Base-by-base conservation (phyloP, 2,797 vertebrate genomes). In the Ptychobarbus kaznakovi region DNA sequence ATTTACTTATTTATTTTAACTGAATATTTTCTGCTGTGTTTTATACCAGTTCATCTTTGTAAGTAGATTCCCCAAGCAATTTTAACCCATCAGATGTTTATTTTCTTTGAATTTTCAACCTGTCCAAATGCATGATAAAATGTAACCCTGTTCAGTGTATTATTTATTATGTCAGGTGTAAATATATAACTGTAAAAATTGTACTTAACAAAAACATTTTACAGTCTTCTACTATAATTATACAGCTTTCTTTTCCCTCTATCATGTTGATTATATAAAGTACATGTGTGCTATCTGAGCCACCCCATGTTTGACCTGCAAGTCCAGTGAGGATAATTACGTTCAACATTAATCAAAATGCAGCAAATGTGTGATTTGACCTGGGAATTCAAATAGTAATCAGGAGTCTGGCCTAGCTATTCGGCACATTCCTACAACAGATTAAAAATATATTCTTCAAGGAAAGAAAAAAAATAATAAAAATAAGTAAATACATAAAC, bases 301-400 rank as follows among this genome's bases (percentile, higher is more conserved):
- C 58, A 81, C 20, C 51, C 1, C 32, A 42, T 42, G 56, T 63
- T 69, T 78, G 51, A 73, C 74, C 81, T 72, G 65, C 25, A 6
- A 18, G 65, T 58, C 80, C 72, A 38, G 40, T 58, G 40, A 82
- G 63, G 40, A 66, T 86, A 51, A 35, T 73, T 75, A 56, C 20
- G 9, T 88, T 82, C 7, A 79, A 25, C 42, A 32, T 85, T 78
- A 85, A 85, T 86, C 69, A 78, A 74, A 82, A 79, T 61, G 28
- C 53, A 66, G 65, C 46, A 61, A 66, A 44, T 82, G 78, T 65
- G 74, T 22, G 18, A 86, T 13, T 46, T 66, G 42, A 79, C 35
- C 38, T 51, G 80, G 82, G 80, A 80, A 80, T 83, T 87, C 9
- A 80, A 16, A 82, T 6, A 76, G 75, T 76, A 84, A 81, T 75